Evolutionary conservation across 2,888 invertebrate genomes (phyloP), one percentile per base, ranked within the genome.

Genomic region (Tetragonisca angustula): DNA sequence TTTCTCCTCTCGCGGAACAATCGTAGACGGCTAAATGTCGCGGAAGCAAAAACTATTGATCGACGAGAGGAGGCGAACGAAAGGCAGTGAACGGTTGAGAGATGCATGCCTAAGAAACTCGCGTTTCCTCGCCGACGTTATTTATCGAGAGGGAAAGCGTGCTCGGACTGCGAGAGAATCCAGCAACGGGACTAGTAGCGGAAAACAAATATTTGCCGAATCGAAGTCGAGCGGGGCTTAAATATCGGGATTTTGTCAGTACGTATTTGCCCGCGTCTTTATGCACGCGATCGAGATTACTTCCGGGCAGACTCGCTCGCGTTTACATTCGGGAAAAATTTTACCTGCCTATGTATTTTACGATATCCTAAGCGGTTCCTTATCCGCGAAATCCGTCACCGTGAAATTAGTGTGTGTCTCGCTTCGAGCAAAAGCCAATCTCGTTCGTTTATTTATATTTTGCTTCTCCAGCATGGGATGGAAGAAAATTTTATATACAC

Each of bases 231-330:
- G 72, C 49, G 54, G 32, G 13, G 70, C 61, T 81, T 84, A 78
- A 84, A 78, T 65, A 56, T 27, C 72, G 67, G 52, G 32, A 81
- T 81, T 77, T 77, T 75, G 81, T 86, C 81, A 56, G 75, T 73
- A 36, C 61, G 75, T 84, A 85, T 87, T 85, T 87, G 79, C 85
- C 65, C 61, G 75, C 49, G 72, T 64, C 75, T 86, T 83, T 79
- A 86, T 79, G 79, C 83, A 72, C 80, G 82, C 79, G 83, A 87
- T 77, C 78, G 76, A 87, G 79, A 87, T 87, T 87, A 87, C 76
- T 85, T 87, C 78, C 81, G 81, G 71, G 56, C 79, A 86, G 74
- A 83, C 79, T 77, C 79, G 76, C 72, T 65, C 75, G 19, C 19
- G 73, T 81, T 79, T 78, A 72, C 79, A 86, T 79, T 81, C 75